Evolutionary conservation across 2,888 invertebrate species (phyloP).

Genomic region (Catocala fraxini): DNA sequence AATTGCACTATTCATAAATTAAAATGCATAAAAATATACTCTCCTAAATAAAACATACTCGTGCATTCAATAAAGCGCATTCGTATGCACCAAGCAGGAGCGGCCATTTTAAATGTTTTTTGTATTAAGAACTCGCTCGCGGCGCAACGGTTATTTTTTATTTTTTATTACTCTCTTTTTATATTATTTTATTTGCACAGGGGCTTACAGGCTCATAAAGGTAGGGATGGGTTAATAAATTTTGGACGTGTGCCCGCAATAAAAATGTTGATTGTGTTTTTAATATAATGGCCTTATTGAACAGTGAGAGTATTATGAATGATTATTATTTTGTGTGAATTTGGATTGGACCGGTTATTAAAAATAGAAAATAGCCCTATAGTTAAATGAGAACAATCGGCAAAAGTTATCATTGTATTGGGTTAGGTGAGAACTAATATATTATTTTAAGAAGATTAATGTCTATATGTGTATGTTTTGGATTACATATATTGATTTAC

Average conservation of each 20-base stretch:
- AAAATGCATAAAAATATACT: conserved; percentile 1
- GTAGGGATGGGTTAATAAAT: conserved; percentile 66
- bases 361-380: neutral
- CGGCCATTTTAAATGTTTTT: conserved; percentile 54
- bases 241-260: conserved; percentile 57
- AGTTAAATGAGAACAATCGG: neutral
- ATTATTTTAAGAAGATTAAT: too few relatives aligned
- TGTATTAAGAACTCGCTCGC: conserved; percentile 57
- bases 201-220: conserved; percentile 73
- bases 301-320: conserved; percentile 35
- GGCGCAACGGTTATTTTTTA: conserved; percentile 63
- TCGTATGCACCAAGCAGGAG: conserved; percentile 45
- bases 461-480: too few relatives aligned
- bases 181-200: conserved; percentile 67
- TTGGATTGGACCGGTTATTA: conserved; percentile 13
- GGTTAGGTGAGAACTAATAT: too few relatives aligned
- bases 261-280: conserved; percentile 57
- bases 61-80: conserved; percentile 43
- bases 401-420: too few relatives aligned
- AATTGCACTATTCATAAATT: conserved; percentile 1
- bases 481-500: too few relatives aligned
- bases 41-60: conserved; percentile 7
- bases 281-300: conserved; percentile 48
- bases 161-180: conserved; percentile 56
- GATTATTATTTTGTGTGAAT: conserved; percentile 35